phyloP scores from a whole-genome alignment of 2,113 vertebrate species.

The Calyptommatus sinebrachiatus region DNA sequence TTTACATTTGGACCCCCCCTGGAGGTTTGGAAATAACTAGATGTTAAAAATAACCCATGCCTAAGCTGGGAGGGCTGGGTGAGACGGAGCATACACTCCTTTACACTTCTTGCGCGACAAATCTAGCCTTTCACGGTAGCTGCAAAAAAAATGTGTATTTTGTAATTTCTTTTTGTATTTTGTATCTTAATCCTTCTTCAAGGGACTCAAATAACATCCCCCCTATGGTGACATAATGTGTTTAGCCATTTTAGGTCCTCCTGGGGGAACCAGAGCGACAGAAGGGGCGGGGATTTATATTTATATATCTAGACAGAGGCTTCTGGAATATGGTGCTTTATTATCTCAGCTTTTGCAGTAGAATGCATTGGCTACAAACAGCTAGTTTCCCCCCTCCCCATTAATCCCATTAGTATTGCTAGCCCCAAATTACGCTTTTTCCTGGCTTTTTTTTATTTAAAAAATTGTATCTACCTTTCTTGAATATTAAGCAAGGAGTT shows the following conservation, averaged over 20 bases:
- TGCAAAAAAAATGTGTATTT: not conserved
- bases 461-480: not conserved
- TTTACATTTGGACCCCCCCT: not conserved
- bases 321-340: slow-evolving; percentile 6
- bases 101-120: too few relatives aligned
- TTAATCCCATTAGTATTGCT: not conserved
- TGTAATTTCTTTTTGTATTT: not conserved
- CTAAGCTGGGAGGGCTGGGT: too few relatives aligned
- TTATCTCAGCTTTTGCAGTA: not conserved
- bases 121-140: not conserved
- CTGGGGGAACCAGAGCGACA: not conserved
- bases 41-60: too few relatives aligned
- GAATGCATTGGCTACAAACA: not conserved
- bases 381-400: not conserved
- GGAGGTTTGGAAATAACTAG: not conserved
- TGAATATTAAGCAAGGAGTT: not conserved
- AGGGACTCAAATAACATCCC: not conserved
- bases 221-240: not conserved
- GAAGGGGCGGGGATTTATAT: not conserved
- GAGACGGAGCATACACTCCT: too few relatives aligned
- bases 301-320: not conserved
- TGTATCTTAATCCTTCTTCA: not conserved
- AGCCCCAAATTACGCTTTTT: not conserved
- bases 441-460: too few relatives aligned
- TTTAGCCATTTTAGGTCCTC: not conserved